These are phyloP conservation scores for Alligator mississippiensis DNA, from an alignment of 2,113 vertebrate species.

Conservation along the genomic window DNA sequence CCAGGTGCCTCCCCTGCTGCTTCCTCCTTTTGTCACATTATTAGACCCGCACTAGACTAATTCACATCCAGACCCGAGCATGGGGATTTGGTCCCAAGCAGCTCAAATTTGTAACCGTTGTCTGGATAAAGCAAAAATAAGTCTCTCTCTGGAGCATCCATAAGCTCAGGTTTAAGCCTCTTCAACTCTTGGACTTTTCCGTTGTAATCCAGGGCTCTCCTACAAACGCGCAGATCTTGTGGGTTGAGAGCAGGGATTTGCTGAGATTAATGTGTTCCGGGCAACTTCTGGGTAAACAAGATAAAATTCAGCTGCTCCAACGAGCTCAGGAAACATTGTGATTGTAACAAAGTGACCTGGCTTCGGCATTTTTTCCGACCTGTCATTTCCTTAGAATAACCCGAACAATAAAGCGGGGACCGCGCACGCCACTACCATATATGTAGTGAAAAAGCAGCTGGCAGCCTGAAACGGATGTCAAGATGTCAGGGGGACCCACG, in stretches of 20 bases:
- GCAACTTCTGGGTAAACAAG: not conserved
- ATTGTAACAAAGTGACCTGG: not conserved
- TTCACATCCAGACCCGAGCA: not conserved
- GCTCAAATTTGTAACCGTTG: not conserved
- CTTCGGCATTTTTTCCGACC: not conserved
- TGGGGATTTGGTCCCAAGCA: not conserved
- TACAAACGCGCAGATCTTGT: not conserved
- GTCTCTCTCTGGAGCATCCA: no score
- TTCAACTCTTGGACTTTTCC: not conserved
- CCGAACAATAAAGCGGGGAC: not conserved
- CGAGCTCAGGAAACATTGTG: not conserved
- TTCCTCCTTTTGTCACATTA: not conserved
- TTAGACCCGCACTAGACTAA: not conserved
- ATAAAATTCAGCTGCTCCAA: not conserved
- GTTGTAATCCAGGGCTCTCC: not conserved
- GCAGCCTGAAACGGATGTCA: not conserved
- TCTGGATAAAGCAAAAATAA: no score
- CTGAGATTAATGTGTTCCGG: not conserved
- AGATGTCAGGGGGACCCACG: not conserved
- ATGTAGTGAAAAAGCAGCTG: not conserved
- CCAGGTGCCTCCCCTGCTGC: not conserved
- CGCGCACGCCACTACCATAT: not conserved
- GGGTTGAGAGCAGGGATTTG: not conserved
- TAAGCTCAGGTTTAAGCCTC: not conserved
- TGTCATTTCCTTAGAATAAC: not conserved